Percentiles rank a stretch among this genome's conserved stretches.
phyloP scores from a whole-genome alignment of 2,888 invertebrate genomes.

The Eupithecia centaureata region DNA sequence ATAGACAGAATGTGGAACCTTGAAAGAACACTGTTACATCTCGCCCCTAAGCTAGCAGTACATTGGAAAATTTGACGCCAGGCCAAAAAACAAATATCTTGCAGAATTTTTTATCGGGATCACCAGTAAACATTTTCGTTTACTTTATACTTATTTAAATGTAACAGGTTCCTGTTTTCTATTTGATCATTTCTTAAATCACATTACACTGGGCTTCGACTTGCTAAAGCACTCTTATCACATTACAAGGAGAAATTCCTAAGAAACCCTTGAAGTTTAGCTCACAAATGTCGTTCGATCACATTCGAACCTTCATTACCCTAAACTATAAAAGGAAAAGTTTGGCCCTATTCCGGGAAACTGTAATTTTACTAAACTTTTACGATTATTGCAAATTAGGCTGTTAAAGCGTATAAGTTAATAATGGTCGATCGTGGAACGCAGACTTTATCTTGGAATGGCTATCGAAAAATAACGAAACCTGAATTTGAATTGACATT shows the following conservation, averaged over 20 bases:
- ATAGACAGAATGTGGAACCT: slow-evolving; percentile 3
- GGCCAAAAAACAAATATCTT: neutral
- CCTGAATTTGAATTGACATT: neutral
- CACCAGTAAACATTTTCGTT: neutral
- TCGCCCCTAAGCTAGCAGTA: slow-evolving; percentile 16
- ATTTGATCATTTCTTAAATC: neutral
- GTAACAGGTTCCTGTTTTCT: neutral
- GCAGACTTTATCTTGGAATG: neutral
- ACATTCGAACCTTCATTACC: slow-evolving; percentile 51
- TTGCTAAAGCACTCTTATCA: slow-evolving; percentile 38
- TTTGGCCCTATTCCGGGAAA: slow-evolving; percentile 43
- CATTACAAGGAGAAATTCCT: slow-evolving; percentile 40
- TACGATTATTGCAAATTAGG: slow-evolving; percentile 50
- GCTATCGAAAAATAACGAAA: neutral
- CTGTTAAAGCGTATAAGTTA: slow-evolving; percentile 39
- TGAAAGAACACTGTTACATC: neutral
- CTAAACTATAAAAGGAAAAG: slow-evolving; percentile 51
- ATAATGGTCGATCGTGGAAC: slow-evolving; percentile 25
- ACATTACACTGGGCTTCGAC: neutral
- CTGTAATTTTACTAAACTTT: slow-evolving; percentile 48
- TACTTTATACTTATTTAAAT: no score
- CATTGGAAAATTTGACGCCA: no score
- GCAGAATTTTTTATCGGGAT: neutral
- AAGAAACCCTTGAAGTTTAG: slow-evolving; percentile 47
- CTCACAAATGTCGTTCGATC: slow-evolving; percentile 50